Conservation (phyloP, 2,113 vertebrate genomes). For the Pungitius pungitius region DNA sequence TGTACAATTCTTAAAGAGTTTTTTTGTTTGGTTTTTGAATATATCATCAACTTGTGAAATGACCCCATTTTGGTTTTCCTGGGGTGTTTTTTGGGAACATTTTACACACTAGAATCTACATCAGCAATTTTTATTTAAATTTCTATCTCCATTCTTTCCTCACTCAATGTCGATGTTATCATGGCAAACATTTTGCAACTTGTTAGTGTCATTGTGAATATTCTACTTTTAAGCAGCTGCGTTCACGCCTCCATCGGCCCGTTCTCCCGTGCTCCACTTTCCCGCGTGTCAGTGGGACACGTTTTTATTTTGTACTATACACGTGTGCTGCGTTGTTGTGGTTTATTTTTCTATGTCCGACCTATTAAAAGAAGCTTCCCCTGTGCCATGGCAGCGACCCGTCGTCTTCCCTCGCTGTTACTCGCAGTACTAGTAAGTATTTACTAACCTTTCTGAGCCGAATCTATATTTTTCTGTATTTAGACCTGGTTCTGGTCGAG, state of each 20-base stretch:
- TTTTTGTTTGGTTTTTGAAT: constrained; percentile 87
- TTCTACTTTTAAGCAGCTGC: constrained; percentile 83
- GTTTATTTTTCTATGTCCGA: constrained; percentile 82
- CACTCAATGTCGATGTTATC: constrained; percentile 58
- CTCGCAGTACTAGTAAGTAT: constrained; percentile 68
- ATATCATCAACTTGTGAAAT: constrained; percentile 87
- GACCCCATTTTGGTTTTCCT: constrained; percentile 36
- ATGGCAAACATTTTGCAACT: constrained; percentile 66
- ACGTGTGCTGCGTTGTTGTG: constrained; percentile 84
- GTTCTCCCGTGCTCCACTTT: too few relatives aligned
- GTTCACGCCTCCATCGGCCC: constrained; percentile 84
- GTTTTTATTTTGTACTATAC: constrained; percentile 89
- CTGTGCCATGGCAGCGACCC: constrained; percentile 76
- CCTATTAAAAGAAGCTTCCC: constrained; percentile 78
- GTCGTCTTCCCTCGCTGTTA: constrained; percentile 76
- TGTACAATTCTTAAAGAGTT: constrained; percentile 98
- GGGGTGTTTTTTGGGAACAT: constrained; percentile 40
- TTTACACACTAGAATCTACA: constrained; percentile 57
- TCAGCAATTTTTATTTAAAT: constrained; percentile 32
- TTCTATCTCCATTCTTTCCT: constrained; percentile 60
- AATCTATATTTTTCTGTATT: constrained; percentile 73
- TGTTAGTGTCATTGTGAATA: constrained; percentile 63
- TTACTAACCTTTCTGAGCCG: constrained; percentile 68
- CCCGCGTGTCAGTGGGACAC: constrained; percentile 86
- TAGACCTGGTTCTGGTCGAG: constrained; percentile 68